Base-by-base conservation (phyloP, 2,888 invertebrate genomes). In the Acanthosepion pharaonis region DNA sequence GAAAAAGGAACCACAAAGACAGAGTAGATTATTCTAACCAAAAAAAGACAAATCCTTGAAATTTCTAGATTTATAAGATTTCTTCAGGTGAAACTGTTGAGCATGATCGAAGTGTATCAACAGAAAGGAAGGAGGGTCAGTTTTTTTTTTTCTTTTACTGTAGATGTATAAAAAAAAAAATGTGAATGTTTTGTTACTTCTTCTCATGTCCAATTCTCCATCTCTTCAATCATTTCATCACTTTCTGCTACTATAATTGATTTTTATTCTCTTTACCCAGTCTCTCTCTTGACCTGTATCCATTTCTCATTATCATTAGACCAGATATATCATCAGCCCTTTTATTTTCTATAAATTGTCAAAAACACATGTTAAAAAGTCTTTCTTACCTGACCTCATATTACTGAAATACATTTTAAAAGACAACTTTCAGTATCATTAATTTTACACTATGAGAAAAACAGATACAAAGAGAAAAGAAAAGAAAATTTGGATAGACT, bases 361-460 rank as follows among this genome's bases (percentile, higher is more conserved):
- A 78, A n/a, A 78, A 11, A 11, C 78, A 78, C 11, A 78, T 33
- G n/a, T 33, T 78, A 23, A 15, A 15, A n/a, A 78, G 9, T n/a
- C 23, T 78, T 78, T 15, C 33, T 33, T 78, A 78, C 9, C 78
- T 78, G n/a, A 78, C 78, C n/a, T 78, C n/a, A 78, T 78, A 78
- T 78, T 33, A n/a, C 15, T 0, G 33, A 78, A 78, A 78, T 28
- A 64, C 64, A 25, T 64, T 64, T 64, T 64, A 25, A 78, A 78
- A 78, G n/a, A n/a, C 25, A 78, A 78, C 78, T 78, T 78, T 78
- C n/a, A 78, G 78, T n/a, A n/a, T 78, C 78, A 78, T 78, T n/a
- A n/a, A 78, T n/a, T 78, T 78, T 78, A 15, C n/a, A 78, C n/a
- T n/a, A n/a, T 6, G 78, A 3, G 9, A 28, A n/a, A 42, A 64